A percentile compares a stretch with the other conserved stretches of the same genome.
Evolutionary conservation across 1,140 invertebrate genomes (phyloP).

Genomic region (Galendromus occidentalis): DNA sequence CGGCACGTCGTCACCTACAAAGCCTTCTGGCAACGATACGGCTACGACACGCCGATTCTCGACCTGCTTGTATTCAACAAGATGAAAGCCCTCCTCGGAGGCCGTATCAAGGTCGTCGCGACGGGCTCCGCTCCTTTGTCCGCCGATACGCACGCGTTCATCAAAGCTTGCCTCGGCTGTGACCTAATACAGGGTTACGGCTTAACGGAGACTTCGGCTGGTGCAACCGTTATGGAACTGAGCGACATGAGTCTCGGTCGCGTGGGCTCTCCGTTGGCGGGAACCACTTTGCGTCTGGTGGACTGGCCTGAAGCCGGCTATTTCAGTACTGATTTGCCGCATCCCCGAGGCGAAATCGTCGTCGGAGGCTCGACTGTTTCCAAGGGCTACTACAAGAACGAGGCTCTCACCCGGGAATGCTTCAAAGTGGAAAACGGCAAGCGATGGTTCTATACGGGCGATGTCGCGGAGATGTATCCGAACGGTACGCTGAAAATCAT

Average conservation of each 20-base stretch:
- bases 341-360: slow-evolving; percentile 76
- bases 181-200: slow-evolving; percentile 18
- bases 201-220: slow-evolving; percentile 16
- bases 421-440: slow-evolving; percentile 55
- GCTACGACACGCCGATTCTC: slow-evolving; percentile 14
- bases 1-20: slow-evolving; percentile 16
- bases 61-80: slow-evolving; percentile 42
- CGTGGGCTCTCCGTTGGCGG: slow-evolving; percentile 67
- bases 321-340: slow-evolving; percentile 62
- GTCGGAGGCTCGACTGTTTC: slow-evolving; percentile 77
- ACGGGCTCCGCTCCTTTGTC: slow-evolving; percentile 82
- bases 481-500: slow-evolving; percentile 93
- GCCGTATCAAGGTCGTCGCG: slow-evolving; percentile 60
- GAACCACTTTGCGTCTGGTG: slow-evolving; percentile 62
- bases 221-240: slow-evolving; percentile 26
- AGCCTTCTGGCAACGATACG: slow-evolving; percentile 15
- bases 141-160: slow-evolving; percentile 28
- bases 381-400: slow-evolving; percentile 78
- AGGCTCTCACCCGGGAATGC: slow-evolving; percentile 69
- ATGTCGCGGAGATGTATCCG: slow-evolving; percentile 75
- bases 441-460: slow-evolving; percentile 83
- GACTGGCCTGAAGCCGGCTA: slow-evolving; percentile 84
- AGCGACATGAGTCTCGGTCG: slow-evolving; percentile 52
- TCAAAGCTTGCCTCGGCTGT: slow-evolving; percentile 17
- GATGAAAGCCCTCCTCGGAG: slow-evolving; percentile 56